A percentile compares a stretch with the other conserved stretches of the same genome.
These are phyloP conservation scores for Nomada goodeniana DNA, from an alignment of 2,888 invertebrate species.

Conservation along the genomic window DNA sequence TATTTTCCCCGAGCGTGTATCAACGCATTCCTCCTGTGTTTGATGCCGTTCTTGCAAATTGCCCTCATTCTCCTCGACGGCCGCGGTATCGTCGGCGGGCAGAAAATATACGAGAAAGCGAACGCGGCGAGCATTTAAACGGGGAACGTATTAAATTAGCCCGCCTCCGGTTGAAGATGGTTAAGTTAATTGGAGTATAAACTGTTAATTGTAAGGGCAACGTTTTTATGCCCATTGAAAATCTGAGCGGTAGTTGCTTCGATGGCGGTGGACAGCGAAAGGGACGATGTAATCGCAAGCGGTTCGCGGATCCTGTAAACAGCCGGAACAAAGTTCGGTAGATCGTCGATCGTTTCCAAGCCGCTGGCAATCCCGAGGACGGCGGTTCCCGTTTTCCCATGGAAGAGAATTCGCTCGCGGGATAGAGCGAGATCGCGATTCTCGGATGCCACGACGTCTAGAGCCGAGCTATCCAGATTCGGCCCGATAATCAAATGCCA, in stretches of 20 bases:
- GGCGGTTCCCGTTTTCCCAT: not conserved
- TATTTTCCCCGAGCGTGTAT: not conserved
- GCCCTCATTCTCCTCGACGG: not conserved
- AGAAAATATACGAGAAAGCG: too few species aligned
- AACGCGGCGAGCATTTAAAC: too few species aligned
- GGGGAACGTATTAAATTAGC: too few species aligned
- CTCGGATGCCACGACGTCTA: slow-evolving; percentile 12
- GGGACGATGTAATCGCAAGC: not conserved
- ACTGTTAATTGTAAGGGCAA: not conserved
- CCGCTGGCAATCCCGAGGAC: not conserved
- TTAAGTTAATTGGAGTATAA: not conserved
- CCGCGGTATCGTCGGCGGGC: too few species aligned
- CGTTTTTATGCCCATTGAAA: not conserved
- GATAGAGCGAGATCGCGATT: slow-evolving; percentile 11
- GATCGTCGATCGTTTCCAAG: not conserved
- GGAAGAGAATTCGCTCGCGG: not conserved
- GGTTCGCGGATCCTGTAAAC: not conserved
- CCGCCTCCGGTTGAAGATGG: too few species aligned
- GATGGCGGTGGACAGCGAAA: not conserved
- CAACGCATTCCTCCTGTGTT: not conserved
- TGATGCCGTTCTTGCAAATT: not conserved
- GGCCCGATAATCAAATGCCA: slow-evolving; percentile 38
- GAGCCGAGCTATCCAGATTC: slow-evolving; percentile 6
- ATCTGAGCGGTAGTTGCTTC: not conserved
- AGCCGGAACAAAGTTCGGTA: too few species aligned